A percentile compares a stretch with the other conserved stretches of the same genome.
These are phyloP conservation scores for Ginglymostoma cirratum DNA, from an alignment of 2,113 vertebrate genomes.

Conservation along the genomic window DNA sequence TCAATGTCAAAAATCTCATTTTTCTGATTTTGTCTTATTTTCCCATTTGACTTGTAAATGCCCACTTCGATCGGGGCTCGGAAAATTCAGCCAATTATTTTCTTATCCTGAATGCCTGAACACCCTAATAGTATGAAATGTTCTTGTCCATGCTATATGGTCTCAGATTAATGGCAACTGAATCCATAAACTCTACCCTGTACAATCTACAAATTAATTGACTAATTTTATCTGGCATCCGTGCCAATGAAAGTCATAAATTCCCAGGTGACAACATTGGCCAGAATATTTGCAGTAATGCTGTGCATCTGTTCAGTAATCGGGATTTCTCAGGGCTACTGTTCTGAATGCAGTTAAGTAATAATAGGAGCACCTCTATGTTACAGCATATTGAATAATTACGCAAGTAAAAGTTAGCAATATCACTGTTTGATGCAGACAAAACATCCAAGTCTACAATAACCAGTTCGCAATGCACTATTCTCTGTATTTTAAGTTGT, in stretches of 20 bases:
- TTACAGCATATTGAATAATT: background rate
- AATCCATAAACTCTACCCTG: background rate
- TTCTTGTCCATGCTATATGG: background rate
- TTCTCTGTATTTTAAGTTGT: background rate
- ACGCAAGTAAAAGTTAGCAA: background rate
- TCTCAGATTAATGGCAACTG: background rate
- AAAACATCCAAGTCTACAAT: background rate
- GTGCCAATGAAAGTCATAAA: conserved; percentile 32
- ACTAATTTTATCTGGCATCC: conserved; percentile 14
- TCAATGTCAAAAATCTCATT: no score
- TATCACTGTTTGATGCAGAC: background rate
- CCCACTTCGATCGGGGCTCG: no score
- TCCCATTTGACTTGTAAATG: no score
- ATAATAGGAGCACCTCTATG: background rate
- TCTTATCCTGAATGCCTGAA: background rate
- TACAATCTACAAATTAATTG: background rate
- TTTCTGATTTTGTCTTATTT: no score
- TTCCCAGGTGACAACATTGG: background rate
- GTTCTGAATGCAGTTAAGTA: background rate
- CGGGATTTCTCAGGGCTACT: background rate
- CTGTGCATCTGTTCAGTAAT: background rate
- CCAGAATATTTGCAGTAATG: background rate
- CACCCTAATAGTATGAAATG: background rate
- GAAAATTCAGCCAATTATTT: background rate
- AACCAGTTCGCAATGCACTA: background rate